phyloP scores from a whole-genome alignment of 2,113 vertebrate species.

The Alosa alosa region DNA sequence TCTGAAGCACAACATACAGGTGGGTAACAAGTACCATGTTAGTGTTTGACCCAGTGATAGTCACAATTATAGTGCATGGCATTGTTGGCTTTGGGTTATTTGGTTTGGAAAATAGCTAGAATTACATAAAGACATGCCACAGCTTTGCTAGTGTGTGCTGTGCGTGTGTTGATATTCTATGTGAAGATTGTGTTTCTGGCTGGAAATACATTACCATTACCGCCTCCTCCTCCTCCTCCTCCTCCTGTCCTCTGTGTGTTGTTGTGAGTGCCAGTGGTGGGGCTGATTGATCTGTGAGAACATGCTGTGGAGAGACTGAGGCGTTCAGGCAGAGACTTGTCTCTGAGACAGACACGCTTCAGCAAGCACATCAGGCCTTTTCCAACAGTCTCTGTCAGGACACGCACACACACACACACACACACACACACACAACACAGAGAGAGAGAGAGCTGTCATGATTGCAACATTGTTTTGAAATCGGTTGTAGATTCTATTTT shows the following conservation, averaged over 20 bases:
- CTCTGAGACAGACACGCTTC: slow-evolving; percentile 6
- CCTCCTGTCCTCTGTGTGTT: neutral
- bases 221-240: too few relatives aligned
- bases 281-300: slow-evolving; percentile 21
- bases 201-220: neutral
- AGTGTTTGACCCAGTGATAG: neutral
- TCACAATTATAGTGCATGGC: neutral
- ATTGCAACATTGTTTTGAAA: too few relatives aligned
- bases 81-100: neutral
- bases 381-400: neutral
- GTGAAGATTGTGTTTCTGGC: neutral
- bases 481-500: too few relatives aligned
- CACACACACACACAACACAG: neutral
- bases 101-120: neutral
- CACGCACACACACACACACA: neutral
- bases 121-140: neutral
- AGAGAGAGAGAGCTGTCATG: neutral
- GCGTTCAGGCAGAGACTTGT: slow-evolving; percentile 20
- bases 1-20: slow-evolving; percentile 74
- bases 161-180: neutral
- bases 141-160: neutral
- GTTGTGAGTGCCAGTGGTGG: neutral
- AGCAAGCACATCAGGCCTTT: slow-evolving; percentile 11
- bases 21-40: slow-evolving; percentile 52
- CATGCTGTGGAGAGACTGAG: slow-evolving; percentile 2